Conservation (phyloP, 2,888 invertebrate genomes). For the Onchidella celtica region DNA sequence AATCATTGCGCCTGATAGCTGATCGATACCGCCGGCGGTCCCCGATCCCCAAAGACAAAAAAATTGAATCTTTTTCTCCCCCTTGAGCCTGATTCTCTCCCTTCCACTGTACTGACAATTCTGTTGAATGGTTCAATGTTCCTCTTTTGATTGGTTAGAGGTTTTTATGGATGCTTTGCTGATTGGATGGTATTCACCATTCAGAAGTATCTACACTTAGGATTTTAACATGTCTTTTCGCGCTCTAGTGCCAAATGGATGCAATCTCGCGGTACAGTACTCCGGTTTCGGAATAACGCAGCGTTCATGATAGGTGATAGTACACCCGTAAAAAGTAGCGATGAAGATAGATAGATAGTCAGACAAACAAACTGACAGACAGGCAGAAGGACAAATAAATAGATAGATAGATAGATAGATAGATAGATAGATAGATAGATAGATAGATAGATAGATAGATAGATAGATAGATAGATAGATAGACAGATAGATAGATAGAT, state of each 20-base stretch:
- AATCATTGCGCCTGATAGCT: not conserved
- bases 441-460: not conserved
- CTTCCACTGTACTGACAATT: too few relatives aligned
- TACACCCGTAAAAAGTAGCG: too few relatives aligned
- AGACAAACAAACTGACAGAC: conserved; percentile 27
- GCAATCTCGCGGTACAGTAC: too few relatives aligned
- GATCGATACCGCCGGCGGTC: not conserved
- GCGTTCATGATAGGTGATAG: too few relatives aligned
- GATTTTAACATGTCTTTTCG: too few relatives aligned
- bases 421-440: not conserved
- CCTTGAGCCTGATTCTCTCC: not conserved
- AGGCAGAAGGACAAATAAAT: not conserved
- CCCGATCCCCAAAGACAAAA: not conserved
- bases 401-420: not conserved
- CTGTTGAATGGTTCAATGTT: too few relatives aligned
- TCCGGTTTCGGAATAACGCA: too few relatives aligned
- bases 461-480: not conserved
- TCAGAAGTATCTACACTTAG: too few relatives aligned
- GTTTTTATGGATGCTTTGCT: too few relatives aligned
- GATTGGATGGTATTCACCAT: too few relatives aligned
- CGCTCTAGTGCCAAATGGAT: too few relatives aligned
- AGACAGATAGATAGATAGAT: not conserved
- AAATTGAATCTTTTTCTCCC: not conserved
- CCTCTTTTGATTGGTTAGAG: too few relatives aligned
- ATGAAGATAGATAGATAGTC: conserved; percentile 18